Conservation (phyloP, 2,888 invertebrate genomes). For the Thyatira batis region DNA sequence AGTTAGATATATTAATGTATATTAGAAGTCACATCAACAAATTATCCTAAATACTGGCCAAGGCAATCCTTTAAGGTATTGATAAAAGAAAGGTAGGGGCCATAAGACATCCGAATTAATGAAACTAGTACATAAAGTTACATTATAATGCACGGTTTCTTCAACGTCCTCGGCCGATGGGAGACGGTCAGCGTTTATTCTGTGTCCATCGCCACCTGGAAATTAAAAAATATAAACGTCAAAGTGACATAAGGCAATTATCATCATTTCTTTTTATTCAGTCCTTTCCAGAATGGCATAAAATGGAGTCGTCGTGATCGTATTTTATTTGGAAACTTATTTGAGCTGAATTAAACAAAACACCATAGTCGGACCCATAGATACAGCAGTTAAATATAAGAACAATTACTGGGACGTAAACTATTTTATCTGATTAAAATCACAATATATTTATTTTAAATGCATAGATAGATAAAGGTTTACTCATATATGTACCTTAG, state of each 20-base stretch:
- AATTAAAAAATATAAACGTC: conserved; percentile 15
- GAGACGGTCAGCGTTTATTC: conserved; percentile 63
- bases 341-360: too few relatives aligned
- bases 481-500: not conserved
- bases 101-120: conserved; percentile 12
- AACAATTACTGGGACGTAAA: too few relatives aligned
- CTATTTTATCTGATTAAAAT: too few relatives aligned
- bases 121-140: conserved; percentile 8
- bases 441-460: not conserved
- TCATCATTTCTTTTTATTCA: too few relatives aligned
- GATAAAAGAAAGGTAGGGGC: conserved; percentile 35
- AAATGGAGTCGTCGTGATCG: too few relatives aligned
- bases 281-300: too few relatives aligned
- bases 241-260: too few relatives aligned
- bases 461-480: not conserved
- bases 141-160: conserved; percentile 3
- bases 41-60: conserved; percentile 64
- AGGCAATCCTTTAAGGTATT: conserved; percentile 52
- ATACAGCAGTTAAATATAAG: too few relatives aligned
- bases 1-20: too few relatives aligned
- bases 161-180: conserved; percentile 20
- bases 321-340: too few relatives aligned
- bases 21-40: conserved; percentile 5
- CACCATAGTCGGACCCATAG: too few relatives aligned
- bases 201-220: conserved; percentile 79